A percentile compares a stretch with the other conserved stretches of the same genome.
These are phyloP conservation scores for Scaptomyza reducta DNA, from an alignment of 2,888 invertebrate genomes.

Conservation along the genomic window DNA sequence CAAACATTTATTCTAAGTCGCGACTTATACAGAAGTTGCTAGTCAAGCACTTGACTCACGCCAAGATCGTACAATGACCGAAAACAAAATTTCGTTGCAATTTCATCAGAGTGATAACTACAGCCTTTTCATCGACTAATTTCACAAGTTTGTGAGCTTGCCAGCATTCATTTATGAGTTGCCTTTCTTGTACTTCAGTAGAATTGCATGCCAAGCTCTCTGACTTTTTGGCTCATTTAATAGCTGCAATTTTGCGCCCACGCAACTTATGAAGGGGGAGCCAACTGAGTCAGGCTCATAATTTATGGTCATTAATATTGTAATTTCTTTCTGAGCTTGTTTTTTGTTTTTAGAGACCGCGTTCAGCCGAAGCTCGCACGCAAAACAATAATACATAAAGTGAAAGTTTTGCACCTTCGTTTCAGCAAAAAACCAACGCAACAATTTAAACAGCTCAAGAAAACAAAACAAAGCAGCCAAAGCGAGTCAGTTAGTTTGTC, in stretches of 20 bases:
- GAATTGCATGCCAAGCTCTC: slow-evolving; percentile 37
- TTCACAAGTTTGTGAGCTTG: slow-evolving; percentile 33
- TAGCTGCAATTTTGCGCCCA: slow-evolving; percentile 68
- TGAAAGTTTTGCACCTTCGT: slow-evolving; percentile 80
- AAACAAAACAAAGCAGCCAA: slow-evolving; percentile 51
- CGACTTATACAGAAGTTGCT: slow-evolving; percentile 8
- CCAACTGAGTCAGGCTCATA: slow-evolving; percentile 46
- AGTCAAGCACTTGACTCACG: slow-evolving; percentile 5
- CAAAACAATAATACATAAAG: slow-evolving; percentile 72
- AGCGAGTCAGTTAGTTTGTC: slow-evolving; percentile 61
- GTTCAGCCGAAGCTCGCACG: slow-evolving; percentile 60
- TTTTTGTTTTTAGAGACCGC: slow-evolving; percentile 13
- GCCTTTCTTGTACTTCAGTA: slow-evolving; percentile 5
- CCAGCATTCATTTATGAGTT: slow-evolving; percentile 38
- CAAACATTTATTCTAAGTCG: not conserved
- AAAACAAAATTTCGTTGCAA: slow-evolving; percentile 1
- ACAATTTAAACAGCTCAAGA: slow-evolving; percentile 60
- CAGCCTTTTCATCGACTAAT: slow-evolving; percentile 13
- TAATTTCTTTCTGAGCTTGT: slow-evolving; percentile 64
- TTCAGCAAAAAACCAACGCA: slow-evolving; percentile 40
- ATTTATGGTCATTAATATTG: slow-evolving; percentile 77
- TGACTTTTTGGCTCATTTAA: slow-evolving; percentile 55
- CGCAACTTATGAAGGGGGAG: slow-evolving; percentile 38
- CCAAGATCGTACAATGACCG: slow-evolving; percentile 12
- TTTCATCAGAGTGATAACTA: slow-evolving; percentile 8